phyloP scores from a whole-genome alignment of 2,113 vertebrate genomes.

The Melanerpes formicivorus region DNA sequence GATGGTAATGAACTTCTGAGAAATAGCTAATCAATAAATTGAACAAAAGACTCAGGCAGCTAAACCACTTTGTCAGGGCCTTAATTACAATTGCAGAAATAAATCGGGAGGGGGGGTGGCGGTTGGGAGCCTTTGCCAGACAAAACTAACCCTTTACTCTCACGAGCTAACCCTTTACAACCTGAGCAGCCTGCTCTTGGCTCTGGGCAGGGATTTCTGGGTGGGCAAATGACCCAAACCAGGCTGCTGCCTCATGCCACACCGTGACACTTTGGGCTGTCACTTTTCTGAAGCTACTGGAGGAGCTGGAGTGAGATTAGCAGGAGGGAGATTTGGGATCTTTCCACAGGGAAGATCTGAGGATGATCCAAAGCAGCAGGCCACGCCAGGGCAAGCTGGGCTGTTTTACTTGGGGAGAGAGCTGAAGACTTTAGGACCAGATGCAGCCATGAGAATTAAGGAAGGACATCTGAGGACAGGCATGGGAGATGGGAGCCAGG shows the following conservation, averaged over 20 bases:
- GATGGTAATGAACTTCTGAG: constrained; percentile 80
- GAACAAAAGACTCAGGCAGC: constrained; percentile 74
- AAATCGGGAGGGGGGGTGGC: constrained; percentile 36
- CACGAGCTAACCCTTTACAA: constrained; percentile 25
- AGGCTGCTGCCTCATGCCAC: background rate
- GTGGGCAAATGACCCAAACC: background rate
- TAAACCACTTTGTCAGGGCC: constrained; percentile 67
- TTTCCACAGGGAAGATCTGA: background rate
- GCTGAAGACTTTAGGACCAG: background rate
- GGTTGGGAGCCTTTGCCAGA: constrained; percentile 53
- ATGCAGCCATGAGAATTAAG: background rate
- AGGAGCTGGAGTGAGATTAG: background rate
- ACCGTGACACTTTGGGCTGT: background rate
- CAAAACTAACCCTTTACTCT: constrained; percentile 57
- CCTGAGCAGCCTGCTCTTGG: background rate
- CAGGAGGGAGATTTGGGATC: background rate
- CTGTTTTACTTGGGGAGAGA: background rate
- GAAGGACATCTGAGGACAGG: background rate
- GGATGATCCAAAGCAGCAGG: background rate
- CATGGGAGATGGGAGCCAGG: background rate
- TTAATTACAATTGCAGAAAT: constrained; percentile 77
- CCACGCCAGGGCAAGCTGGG: background rate
- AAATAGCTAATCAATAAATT: constrained; percentile 80
- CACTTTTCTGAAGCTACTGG: background rate
- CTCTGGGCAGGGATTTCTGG: fast-evolving